Evolutionary conservation across 2,888 invertebrate genomes (phyloP), one percentile per base, ranked within the genome.

Genomic region (Argynnis bischoffii): DNA sequence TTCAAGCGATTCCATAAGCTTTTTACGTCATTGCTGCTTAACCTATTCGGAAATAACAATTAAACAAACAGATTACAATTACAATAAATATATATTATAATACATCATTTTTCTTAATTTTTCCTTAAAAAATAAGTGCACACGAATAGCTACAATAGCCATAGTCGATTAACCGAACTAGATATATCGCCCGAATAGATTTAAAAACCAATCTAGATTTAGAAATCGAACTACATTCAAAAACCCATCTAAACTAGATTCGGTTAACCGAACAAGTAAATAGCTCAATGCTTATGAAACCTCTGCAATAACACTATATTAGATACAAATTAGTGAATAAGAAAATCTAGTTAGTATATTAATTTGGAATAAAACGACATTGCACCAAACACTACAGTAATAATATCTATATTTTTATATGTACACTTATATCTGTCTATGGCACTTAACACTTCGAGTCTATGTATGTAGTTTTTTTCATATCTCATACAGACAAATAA

Each of bases 321-420:
- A 66, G 13, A 2, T 56, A 21, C 50, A 60, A 71, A 75, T 71
- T 73, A 64, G 71, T 65, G 67, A 71, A 66, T 70, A 64, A 70
- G 64, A 73, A 69, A 72, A 72, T 67, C 64, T 66, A 76, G 74
- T 79, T 77, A 78, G 76, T 79, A 75, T 66, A 72, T 74, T 77
- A 74, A 72, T 69, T 51, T 59, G 65, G 16, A 48, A 65, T 72
- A 72, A 79, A 70, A 79, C 70, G 77, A 78, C 78, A 80, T 81
- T 82, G 82, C 83, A 83, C 83, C 80, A 78, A 76, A 77, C 69
- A 80, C 78, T 79, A 77, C 69, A 66, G 51, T 71, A 70, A 55
- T 41, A 61, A 56, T 71, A 68, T 64, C 60, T 71, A 59, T 60
- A 65, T 70, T 69, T 41, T 41, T 65, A 67, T 70, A 74, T 67